Base-by-base conservation (phyloP, 1,140 invertebrate genomes). In the Calephelis virginiensis region DNA sequence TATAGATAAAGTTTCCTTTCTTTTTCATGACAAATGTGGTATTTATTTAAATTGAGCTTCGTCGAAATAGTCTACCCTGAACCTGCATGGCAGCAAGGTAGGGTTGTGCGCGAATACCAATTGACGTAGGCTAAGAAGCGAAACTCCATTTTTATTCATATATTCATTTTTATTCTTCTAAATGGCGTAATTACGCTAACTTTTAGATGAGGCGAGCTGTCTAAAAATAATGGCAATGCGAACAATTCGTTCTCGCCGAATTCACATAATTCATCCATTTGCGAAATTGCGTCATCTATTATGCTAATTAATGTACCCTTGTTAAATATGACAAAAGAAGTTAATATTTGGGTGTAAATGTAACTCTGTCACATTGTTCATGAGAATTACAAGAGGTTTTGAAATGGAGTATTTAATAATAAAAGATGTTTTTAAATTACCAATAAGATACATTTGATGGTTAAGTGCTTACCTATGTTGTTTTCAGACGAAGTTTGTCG, bases 241-340 rank as follows among this genome's bases (percentile, higher is more conserved):
- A 53, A 53, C 50, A 53, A 53, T 53, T 53, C 28, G 50, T 14
- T 14, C 50, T 53, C 8, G 50, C 9, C 0, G 28, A 53, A 53
- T 53, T 53, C 50, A 53, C 50, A 53, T 17, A 53, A 53, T 53
- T 53, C 28, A 53, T 10, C 50, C 50, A 53, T 53, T 53, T 28
- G 50, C 50, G 14, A 53, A 53, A 53, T 53, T 53, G 50, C 50
- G 50, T 28, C 50, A 53, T 53, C 50, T 53, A 53, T 53, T 53
- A 53, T 53, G 50, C 4, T 53, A 53, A 53, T 53, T 53, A 17
- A 53, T 53, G 17, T 53, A 53, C 50, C 50, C 14, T 53, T 53
- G 50, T 53, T 53, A 37, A 53, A 37, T 12, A 53, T 17, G 9
- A 10, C 10, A 11, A 53, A 17, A 48, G 45, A 8, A 46, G 10